Evolutionary conservation across 2,113 vertebrate species (phyloP).

Genomic region (Corapipo altera): DNA sequence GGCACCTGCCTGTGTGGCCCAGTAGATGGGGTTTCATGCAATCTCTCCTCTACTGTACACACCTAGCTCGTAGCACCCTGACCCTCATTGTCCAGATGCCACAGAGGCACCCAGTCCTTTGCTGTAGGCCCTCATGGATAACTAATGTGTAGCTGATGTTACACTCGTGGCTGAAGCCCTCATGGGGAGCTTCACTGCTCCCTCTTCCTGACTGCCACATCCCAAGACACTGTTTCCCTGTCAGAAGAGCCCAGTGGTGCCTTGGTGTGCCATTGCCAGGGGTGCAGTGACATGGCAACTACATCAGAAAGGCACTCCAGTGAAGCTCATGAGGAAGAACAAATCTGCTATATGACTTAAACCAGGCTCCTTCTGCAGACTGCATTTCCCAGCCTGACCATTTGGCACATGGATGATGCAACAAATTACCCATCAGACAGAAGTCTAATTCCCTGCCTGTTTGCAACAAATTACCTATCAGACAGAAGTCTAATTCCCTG

Average conservation of each 20-base stretch:
- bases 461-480: neutral
- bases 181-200: rapidly evolving
- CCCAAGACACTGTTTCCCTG: neutral
- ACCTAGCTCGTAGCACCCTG: rapidly evolving
- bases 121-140: rapidly evolving
- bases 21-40: rapidly evolving
- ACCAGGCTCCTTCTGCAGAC: neutral
- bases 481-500: neutral
- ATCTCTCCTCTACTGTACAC: neutral
- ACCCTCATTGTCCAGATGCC: rapidly evolving
- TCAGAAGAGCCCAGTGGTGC: rapidly evolving
- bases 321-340: rapidly evolving
- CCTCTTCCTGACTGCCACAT: rapidly evolving
- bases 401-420: neutral
- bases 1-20: neutral
- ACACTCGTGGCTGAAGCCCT: neutral
- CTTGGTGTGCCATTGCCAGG: rapidly evolving
- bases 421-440: neutral
- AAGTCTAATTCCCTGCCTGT: neutral
- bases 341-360: too few species aligned
- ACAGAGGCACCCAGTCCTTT: neutral
- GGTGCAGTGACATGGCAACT: neutral
- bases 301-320: neutral
- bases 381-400: neutral
- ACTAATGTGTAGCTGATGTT: neutral